Evolutionary conservation across 2,888 invertebrate species (phyloP), one percentile per base, ranked within the genome.

Genomic region (Ennomos quercinarius): DNA sequence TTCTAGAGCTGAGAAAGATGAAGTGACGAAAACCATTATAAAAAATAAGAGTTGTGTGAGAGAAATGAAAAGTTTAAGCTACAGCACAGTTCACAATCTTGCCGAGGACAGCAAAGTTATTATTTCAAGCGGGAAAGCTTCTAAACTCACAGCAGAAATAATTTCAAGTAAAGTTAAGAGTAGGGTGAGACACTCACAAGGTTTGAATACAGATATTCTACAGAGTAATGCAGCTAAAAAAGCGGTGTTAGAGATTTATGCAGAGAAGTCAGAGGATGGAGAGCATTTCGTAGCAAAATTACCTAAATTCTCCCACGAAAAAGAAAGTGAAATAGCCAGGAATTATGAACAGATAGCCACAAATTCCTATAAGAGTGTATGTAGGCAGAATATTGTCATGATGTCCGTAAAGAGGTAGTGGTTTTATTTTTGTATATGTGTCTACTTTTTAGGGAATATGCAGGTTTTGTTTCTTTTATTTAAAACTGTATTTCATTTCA

Each of bases 181-280:
- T 27, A 27, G 6, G 0, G 17, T 17, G 4, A 27, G 27, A 6
- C 27, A 27, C n/a, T 56, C 51, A 6, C 10, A 46, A 38, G 27
- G 58, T 2, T 64, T 63, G 12, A 67, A 74, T 0, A 65, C 80
- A 2, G 82, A 90, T 55, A 71, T 89, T 13, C 68, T 91, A 48
- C 90, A 91, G 57, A 81, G 83, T 10, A 80, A 86, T 34, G 88
- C 84, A 68, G 81, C 83, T 0, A 91, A 91, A 44, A 90, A 83
- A 59, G 91, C 90, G 0, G 91, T 91, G 40, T 72, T 91, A 37
- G 82, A 89, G 45, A 86, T 91, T 44, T 91, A 89, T 50, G 78
- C 88, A 0, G 81, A 87, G 52, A 83, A 75, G 59, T 77, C 73
- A 5, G 66, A 72, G 0, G 69, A 72, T n/a, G 76, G 77, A 0